Evolutionary conservation across 2,797 vertebrate genomes (phyloP).

Genomic region (Melopsittacus undulatus): DNA sequence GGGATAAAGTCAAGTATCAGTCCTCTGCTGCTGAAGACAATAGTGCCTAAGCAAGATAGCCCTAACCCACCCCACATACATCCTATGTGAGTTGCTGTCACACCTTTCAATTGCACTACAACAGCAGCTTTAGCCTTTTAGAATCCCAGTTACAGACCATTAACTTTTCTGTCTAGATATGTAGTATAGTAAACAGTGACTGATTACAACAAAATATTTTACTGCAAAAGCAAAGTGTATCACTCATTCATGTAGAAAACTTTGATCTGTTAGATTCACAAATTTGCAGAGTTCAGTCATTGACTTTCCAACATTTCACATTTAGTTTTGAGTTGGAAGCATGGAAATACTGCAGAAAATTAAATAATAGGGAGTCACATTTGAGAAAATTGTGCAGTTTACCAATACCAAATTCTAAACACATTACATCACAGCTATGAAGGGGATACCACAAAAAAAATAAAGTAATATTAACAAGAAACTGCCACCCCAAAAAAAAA

Average conservation of each 20-base stretch:
- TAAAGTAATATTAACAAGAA: not conserved
- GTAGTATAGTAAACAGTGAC: not conserved
- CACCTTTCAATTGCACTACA: not conserved
- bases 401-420: not conserved
- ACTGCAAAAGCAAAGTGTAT: not conserved
- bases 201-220: not conserved
- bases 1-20: not conserved
- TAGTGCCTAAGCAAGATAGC: not conserved
- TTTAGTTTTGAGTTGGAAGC: not conserved
- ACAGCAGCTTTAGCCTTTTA: not conserved
- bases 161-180: not conserved
- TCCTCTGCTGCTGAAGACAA: not conserved
- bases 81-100: not conserved
- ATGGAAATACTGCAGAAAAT: not conserved
- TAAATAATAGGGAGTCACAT: not conserved
- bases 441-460: not conserved
- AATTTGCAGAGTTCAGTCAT: not conserved
- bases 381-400: not conserved
- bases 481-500: not conserved
- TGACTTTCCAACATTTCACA: not conserved
- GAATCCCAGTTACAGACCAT: not conserved
- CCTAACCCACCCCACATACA: fast-evolving
- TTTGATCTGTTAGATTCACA: not conserved
- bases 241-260: not conserved
- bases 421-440: not conserved